These are phyloP conservation scores for Archivesica marissinica DNA, from an alignment of 1,140 invertebrate species.

Conservation along the genomic window DNA sequence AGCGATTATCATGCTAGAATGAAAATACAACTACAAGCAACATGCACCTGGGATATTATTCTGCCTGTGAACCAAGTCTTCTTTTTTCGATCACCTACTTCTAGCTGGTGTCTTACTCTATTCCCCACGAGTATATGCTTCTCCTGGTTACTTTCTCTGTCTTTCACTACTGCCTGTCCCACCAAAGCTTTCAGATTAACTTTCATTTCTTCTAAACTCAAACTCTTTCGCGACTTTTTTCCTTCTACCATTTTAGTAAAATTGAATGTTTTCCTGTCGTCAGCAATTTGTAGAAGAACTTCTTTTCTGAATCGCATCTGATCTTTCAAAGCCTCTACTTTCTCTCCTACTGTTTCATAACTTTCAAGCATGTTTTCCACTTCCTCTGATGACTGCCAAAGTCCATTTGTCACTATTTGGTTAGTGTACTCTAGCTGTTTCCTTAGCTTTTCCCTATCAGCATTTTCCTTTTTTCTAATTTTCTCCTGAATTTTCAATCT, in stretches of 20 bases:
- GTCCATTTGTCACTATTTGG: constrained; percentile 21
- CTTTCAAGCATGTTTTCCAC: constrained; percentile 44
- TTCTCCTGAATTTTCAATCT: too few relatives aligned
- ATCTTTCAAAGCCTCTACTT: constrained; percentile 43
- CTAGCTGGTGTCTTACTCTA: constrained; percentile 34
- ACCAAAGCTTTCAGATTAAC: constrained; percentile 38
- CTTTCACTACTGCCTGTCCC: constrained; percentile 41
- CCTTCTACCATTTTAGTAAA: constrained; percentile 31
- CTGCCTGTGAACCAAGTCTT: constrained; percentile 10
- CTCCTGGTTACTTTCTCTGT: constrained; percentile 18
- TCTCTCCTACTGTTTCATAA: constrained; percentile 1
- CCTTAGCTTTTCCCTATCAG: too few relatives aligned
- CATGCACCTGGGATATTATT: constrained; percentile 33
- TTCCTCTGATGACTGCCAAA: constrained; percentile 36
- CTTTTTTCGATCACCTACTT: background rate
- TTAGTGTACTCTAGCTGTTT: constrained; percentile 27
- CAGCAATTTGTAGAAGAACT: constrained; percentile 44
- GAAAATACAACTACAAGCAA: background rate
- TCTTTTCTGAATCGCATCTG: constrained; percentile 56
- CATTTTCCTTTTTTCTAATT: too few relatives aligned
- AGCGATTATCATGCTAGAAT: too few relatives aligned
- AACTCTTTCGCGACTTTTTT: constrained; percentile 11
- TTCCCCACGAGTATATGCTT: constrained; percentile 54
- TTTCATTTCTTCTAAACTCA: constrained; percentile 34
- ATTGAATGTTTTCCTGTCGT: constrained; percentile 43